phyloP scores from a whole-genome alignment of 1,140 invertebrate genomes.

The Drosophila pseudoananassae region DNA sequence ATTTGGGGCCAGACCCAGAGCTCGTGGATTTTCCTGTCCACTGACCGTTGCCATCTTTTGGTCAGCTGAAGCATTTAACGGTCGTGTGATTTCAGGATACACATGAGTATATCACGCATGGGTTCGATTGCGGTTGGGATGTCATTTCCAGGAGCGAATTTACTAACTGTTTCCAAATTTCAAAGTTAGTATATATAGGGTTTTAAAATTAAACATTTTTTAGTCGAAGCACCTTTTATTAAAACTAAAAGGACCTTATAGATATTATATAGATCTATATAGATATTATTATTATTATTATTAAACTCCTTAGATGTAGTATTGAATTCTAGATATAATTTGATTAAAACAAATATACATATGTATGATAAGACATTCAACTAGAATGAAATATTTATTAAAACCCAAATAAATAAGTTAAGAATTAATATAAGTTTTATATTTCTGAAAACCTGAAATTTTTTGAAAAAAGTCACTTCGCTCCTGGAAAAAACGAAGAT shows the following conservation, averaged over 20 bases:
- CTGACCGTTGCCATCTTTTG: constrained; percentile 1
- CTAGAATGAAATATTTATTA: not conserved
- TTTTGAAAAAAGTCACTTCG: not conserved
- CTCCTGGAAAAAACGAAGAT: constrained; percentile 25
- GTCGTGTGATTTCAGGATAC: constrained; percentile 50
- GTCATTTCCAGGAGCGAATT: constrained; percentile 55
- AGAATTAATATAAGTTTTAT: too few species aligned
- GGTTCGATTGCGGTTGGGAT: constrained; percentile 43
- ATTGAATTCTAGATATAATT: too few species aligned
- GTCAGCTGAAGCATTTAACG: constrained; percentile 60
- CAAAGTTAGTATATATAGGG: too few species aligned
- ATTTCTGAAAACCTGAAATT: not conserved
- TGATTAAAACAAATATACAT: too few species aligned
- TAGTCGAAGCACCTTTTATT: too few species aligned
- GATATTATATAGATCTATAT: too few species aligned
- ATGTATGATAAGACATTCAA: too few species aligned
- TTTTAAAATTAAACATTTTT: too few species aligned
- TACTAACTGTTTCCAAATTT: not conserved
- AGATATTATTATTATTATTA: too few species aligned
- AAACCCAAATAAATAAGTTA: not conserved
- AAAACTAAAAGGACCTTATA: too few species aligned
- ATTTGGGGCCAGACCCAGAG: constrained; percentile 40
- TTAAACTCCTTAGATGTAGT: too few species aligned
- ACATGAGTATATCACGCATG: constrained; percentile 48
- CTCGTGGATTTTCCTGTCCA: constrained; percentile 3